Base-by-base conservation (phyloP, 2,113 vertebrate genomes). In the Oncorhynchus gorbuscha region DNA sequence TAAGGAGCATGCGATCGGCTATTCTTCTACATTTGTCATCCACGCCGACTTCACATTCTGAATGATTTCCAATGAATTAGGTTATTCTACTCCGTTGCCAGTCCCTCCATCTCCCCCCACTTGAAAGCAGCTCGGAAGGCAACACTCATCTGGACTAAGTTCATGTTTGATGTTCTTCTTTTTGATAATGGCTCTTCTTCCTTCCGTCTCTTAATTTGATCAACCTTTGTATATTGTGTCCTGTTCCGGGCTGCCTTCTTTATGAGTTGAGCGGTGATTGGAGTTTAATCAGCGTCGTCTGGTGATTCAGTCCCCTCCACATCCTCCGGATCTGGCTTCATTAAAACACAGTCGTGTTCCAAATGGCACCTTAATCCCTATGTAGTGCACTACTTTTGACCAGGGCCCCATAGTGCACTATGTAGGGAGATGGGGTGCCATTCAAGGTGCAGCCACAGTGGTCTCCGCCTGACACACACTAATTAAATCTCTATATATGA, bases 401-500 rank as follows among this genome's bases (percentile, higher is more conserved):
- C 16, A 18, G 51, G 14, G 51, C 1, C 14, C 14, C 14, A 4
- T 55, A 18, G 51, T 18, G 14, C 14, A 18, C 4, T 18, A 55
- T 14, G 16, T 18, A 18, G 51, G 51, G 51, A 13, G 5, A 55
- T 18, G 4, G 51, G 49, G 16, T 55, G 51, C 51, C 51, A 55
- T 55, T 55, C 14, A 14, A 3, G 51, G 16, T 13, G 51, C 14
- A 13, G 30, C 83, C 84, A 74, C 79, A 88, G 84, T 82, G 85
- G 69, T 13, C 24, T n/a, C 49, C 14, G 49, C 51, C 14, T 18
- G 51, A 51, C 4, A 30, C 55, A 51, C 58, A 45, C 87, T 93
- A 93, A 93, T 92, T 93, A 91, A 90, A 91, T 92, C 87, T 89
- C 87, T 84, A 89, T 90, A 88, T 87, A 87, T 90, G 91, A 92